Evolutionary conservation across 2,888 invertebrate species (phyloP), one percentile per base, ranked within the genome.

Genomic region (Eristalis pertinax): DNA sequence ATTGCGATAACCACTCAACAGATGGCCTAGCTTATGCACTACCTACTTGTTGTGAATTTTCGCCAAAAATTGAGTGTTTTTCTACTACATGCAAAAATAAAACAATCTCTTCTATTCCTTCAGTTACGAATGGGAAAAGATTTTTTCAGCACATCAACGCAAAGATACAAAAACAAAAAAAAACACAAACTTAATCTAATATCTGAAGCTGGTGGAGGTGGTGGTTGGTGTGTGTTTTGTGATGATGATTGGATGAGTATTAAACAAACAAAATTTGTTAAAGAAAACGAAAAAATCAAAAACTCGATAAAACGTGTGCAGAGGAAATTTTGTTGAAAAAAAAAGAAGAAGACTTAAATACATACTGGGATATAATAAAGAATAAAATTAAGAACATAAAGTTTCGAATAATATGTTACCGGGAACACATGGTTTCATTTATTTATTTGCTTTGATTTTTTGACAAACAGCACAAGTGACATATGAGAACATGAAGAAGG

Each of bases 331-430:
- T 8, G 69, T 29, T 13, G 5, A 73, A 62, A 32, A 32, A 32
- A 68, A 74, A 41, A 11, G 62, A 77, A 63, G 67, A 58, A 41
- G 75, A 35, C 10, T 24, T n/a, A 82, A 85, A 72, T 82, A 88
- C 87, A 87, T 87, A 87, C 87, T 87, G 87, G 87, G 87, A 87
- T 87, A 87, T 87, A 87, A 88, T 88, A 84, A 88, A 81, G n/a
- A 35, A 22, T 26, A 62, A 73, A 58, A n/a, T 32, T 65, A 77
- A 63, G 50, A 58, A 65, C 60, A 13, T 77, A 64, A 32, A 32
- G 74, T 63, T 56, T 62, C 35, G n/a, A 50, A 67, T 35, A 64
- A 77, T 68, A 63, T 73, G 60, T 26, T 50, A 72, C 62, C 70
- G 65, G 75, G 60, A 83, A 70, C 73, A 29, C 63, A 73, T 58